Evolutionary conservation across 2,113 vertebrate species (phyloP).

Genomic region (Felis chaus): DNA sequence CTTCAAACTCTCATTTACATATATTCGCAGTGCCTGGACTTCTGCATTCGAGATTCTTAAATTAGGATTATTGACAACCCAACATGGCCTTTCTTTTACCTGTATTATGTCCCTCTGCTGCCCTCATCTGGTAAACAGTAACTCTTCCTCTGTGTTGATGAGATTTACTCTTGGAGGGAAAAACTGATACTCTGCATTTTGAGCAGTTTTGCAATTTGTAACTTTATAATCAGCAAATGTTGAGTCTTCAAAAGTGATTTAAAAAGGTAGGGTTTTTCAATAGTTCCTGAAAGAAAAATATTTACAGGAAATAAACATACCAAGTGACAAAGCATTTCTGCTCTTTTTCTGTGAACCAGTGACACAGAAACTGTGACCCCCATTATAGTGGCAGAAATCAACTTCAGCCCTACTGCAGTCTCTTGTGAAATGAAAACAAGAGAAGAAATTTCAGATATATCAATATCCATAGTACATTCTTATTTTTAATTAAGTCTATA

Average conservation of each 20-base stretch:
- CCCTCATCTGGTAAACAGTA: constrained; percentile 63
- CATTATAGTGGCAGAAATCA: not conserved
- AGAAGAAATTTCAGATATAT: not conserved
- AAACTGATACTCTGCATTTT: not conserved
- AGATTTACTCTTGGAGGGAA: not conserved
- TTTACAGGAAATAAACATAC: not conserved
- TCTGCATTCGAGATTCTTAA: not conserved
- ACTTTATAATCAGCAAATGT: not conserved
- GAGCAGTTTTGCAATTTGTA: not conserved
- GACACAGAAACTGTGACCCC: not conserved
- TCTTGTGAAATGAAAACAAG: not conserved
- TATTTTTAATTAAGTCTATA: not conserved
- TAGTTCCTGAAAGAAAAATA: not conserved
- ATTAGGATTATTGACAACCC: constrained; percentile 60
- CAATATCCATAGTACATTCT: not conserved
- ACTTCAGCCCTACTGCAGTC: not conserved
- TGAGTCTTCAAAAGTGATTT: constrained; percentile 5
- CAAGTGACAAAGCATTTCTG: not conserved
- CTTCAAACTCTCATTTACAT: not conserved
- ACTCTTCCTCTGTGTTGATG: not conserved
- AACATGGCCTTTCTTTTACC: constrained; percentile 30
- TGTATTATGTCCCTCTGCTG: constrained; percentile 41
- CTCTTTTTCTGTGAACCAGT: not conserved
- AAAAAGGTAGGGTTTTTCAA: not conserved
- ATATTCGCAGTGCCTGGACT: accelerated